Base-by-base conservation (phyloP, 1,140 invertebrate species). In the Drosophila santomea region DNA sequence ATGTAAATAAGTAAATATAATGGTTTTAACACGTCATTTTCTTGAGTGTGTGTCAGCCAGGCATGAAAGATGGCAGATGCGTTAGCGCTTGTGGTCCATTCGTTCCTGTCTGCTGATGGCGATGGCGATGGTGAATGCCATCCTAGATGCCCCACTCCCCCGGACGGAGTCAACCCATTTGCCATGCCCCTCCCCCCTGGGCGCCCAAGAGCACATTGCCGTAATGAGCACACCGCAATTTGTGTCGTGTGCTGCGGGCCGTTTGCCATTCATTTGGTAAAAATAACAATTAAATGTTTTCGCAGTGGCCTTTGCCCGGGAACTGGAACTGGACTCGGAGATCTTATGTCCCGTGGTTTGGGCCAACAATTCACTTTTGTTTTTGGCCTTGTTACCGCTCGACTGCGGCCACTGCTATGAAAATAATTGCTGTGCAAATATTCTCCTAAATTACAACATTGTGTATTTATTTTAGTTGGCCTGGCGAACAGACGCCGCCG, bases 241-340 rank as follows among this genome's bases (percentile, higher is more conserved):
- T 89, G 84, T 86, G 84, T 86, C 72, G 75, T 89, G 59, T 89
- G 79, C 80, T 89, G 84, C 80, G 69, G 84, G 84, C 84, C 80
- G 84, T 88, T 88, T 88, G 84, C 84, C 75, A 88, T 88, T 89
- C 84, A 88, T 88, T 88, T 88, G 84, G 84, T 88, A 88, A 88
- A 89, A 88, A 89, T 88, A 88, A 88, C 84, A 88, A 88, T 88
- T 88, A 88, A 89, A 88, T 88, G 84, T 88, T 89, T 88, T 88
- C 84, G 85, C 78, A 88, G 82, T 88, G 84, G 73, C 80, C 84
- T 67, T 59, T 68, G 64, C 39, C 36, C 64, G 20, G 61, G 61
- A 35, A 67, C 68, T 71, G 61, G 61, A 35, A 67, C 68, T 71
- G 67, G 67, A 57, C 64, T 48, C 43, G 64, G 43, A 36, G 35